Conservation (phyloP, 2,113 vertebrate species). For the Hassar affinis region DNA sequence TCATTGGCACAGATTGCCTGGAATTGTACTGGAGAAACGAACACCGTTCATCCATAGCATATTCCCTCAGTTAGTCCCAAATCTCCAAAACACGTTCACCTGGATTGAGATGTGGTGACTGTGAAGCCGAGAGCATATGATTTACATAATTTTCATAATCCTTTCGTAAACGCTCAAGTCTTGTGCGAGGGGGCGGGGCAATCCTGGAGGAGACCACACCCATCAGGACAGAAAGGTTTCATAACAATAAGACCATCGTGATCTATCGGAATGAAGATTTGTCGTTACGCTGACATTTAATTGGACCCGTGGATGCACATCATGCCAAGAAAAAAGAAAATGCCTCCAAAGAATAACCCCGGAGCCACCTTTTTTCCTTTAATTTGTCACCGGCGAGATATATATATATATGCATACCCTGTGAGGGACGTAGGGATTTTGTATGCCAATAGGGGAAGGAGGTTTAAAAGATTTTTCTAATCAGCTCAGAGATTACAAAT, state of each 20-base stretch:
- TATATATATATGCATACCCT: not conserved
- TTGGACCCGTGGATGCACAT: not conserved
- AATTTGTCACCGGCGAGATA: not conserved
- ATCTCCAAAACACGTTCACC: not conserved
- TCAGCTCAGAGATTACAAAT: constrained; percentile 86
- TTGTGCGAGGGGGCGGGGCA: not conserved
- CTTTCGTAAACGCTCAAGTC: not conserved
- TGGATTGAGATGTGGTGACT: constrained; percentile 4
- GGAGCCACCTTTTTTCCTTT: not conserved
- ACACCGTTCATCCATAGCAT: not conserved
- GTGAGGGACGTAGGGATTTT: constrained; percentile 9
- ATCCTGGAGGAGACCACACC: not conserved
- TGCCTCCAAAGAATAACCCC: not conserved
- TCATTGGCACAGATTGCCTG: not conserved
- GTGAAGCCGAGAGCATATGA: not conserved
- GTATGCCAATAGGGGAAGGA: constrained; percentile 50
- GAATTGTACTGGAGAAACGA: not conserved
- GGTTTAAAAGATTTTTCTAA: constrained; percentile 78
- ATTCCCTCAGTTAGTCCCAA: not conserved
- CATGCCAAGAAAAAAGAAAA: not conserved
- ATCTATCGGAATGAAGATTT: not conserved
- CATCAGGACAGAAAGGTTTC: not conserved
- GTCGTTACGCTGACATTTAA: not conserved
- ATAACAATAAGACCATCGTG: not conserved
- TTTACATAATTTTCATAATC: constrained; percentile 25